Base-by-base conservation (phyloP, 2,113 vertebrate species). In the Brienomyrus longianalis region DNA sequence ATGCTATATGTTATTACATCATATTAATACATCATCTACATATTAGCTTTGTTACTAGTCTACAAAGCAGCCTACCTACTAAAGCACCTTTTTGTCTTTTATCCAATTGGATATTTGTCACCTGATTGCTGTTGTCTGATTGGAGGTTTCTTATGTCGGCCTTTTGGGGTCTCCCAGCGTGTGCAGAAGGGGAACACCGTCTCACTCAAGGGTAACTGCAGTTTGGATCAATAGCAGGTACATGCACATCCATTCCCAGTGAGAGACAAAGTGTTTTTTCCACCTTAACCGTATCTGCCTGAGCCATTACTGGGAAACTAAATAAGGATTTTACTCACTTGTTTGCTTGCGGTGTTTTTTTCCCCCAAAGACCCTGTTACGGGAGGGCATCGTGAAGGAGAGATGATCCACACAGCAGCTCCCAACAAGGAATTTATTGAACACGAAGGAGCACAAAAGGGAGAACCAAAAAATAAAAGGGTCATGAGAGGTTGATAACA, bases 141-240 rank as follows among this genome's bases (percentile, higher is more conserved):
- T 31, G 66, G 27, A 43, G 62, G n/a, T 11, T 31, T 27, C 11
- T 13, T 13, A 70, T 1, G 1, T 13, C 2, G 3, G n/a, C 62
- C n/a, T 27, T 70, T 23, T 80, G 74, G 74, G 39, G 74, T 43
- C 15, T 31, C 31, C 31, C 31, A 31, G 31, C 31, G 31, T 31
- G 31, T 31, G 35, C 4, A 21, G n/a, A 52, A 83, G 6, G 48
- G 27, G 31, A 83, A 52, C 27, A 11, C 88, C 3, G 45, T 15
- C 50, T 83, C 48, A 13, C 27, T 52, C 8, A 51, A 50, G 70
- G 35, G 54, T 43, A 89, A 77, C 56, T 10, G 11, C 19, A 47
- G 27, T 56, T 47, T 43, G 31, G 56, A 90, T 70, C 39, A 35
- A 86, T 85, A 86, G 43, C 54, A 90, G 84, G 35, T 90, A 19